phyloP scores from a whole-genome alignment of 2,113 vertebrate genomes.

The Lampris megalopsis region DNA sequence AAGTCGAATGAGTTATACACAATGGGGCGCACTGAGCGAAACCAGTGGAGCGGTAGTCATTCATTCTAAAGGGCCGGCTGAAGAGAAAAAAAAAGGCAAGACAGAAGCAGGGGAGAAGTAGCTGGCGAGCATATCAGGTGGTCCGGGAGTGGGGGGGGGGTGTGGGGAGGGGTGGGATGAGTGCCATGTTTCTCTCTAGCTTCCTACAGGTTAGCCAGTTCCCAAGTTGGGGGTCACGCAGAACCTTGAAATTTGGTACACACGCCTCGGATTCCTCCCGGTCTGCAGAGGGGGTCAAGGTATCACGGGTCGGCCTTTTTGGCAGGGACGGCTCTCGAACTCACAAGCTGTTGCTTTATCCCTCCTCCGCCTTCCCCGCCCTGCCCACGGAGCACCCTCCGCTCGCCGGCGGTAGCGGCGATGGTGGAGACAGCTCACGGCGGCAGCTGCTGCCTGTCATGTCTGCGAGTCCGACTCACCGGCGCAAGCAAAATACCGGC shows the following conservation, averaged over 20 bases:
- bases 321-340: conserved; percentile 41
- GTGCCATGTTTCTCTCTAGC: conserved; percentile 77
- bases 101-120: conserved; percentile 62
- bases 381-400: conserved; percentile 26
- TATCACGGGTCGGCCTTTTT: conserved; percentile 55
- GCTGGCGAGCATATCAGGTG: conserved; percentile 77
- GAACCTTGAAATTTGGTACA: conserved; percentile 78
- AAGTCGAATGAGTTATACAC: conserved; percentile 74
- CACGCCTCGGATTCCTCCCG: conserved; percentile 60
- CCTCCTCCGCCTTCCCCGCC: not conserved
- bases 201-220: conserved; percentile 80
- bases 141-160: conserved; percentile 56
- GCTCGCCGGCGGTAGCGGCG: conserved; percentile 10
- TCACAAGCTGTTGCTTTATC: conserved; percentile 21
- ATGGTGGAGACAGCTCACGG: conserved; percentile 23
- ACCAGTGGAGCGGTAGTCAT: conserved; percentile 79
- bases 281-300: conserved; percentile 44
- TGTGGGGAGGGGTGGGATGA: conserved; percentile 33
- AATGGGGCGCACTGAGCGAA: conserved; percentile 79
- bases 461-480: conserved; percentile 28
- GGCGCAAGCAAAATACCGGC: conserved; percentile 51
- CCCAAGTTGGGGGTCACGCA: conserved; percentile 82
- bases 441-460: conserved; percentile 34
- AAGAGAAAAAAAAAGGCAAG: conserved; percentile 55
- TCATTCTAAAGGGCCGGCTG: conserved; percentile 76